Evolutionary conservation across 2,797 vertebrate genomes (phyloP), one percentile per base, ranked within the genome.

Genomic region (Parauchenoglanis ngamensis): DNA sequence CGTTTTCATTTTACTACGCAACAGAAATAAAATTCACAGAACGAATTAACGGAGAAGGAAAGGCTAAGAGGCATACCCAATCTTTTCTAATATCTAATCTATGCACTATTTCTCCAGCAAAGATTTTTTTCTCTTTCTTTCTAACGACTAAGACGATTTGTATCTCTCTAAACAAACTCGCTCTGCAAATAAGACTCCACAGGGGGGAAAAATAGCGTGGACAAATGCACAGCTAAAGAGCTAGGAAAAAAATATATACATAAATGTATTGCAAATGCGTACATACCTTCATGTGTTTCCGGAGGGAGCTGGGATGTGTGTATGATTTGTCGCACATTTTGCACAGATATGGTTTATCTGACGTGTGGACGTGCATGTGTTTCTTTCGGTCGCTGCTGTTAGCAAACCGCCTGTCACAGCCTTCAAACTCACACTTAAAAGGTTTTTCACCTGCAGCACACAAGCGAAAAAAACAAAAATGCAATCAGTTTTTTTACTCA

Each of bases 291-390:
- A 98, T 99, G 96, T 99, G 98, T 96, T 99, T 99, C 94, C 98
- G 97, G 93, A 99, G 97, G 90, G 98, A 99, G 95, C 98, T 99
- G 93, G 98, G 98, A 88, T 99, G 98, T 91, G 98, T 99, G 96
- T 99, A 99, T 72, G 98, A 99, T 96, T 99, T 99, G 95, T 99
- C 98, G 92, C 98, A 99, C 98, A 99, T 98, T 97, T 99, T 99
- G 97, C 98, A 99, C 86, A 99, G 97, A 95, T 99, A 99, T 65
- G 98, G 98, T 91, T 99, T 99, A 95, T 99, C 98, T 89, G 98
- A 99, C 89, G 98, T 99, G 93, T 99, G 98, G 94, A 99, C 98
- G 94, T 99, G 98, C 98, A 99, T 99, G 95, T 99, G 98, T 97
- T 99, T 99, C 96, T 99, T 99, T 94, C 98, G 97, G 92, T 99